Conservation (phyloP, 2,888 invertebrate genomes). For the Deilephila porcellus region DNA sequence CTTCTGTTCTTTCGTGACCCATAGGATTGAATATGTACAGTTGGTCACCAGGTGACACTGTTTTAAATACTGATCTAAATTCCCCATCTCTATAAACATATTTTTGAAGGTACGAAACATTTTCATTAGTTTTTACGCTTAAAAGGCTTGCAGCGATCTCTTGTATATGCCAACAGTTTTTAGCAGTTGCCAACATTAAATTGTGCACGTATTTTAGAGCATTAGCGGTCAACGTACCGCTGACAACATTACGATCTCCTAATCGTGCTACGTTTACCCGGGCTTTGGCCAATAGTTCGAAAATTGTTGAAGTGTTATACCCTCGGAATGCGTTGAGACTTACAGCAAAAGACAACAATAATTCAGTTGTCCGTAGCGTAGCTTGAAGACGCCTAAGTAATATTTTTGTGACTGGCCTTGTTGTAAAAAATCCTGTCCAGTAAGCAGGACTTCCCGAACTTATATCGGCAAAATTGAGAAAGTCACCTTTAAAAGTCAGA, state of each 20-base stretch:
- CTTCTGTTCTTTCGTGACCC: slow-evolving; percentile 90
- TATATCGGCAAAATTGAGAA: slow-evolving; percentile 97
- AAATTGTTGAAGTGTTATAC: slow-evolving; percentile 81
- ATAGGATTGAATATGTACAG: slow-evolving; percentile 94
- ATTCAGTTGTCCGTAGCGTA: slow-evolving; percentile 91
- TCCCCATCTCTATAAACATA: slow-evolving; percentile 74
- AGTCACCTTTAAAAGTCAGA: slow-evolving; percentile 94
- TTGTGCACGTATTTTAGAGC: slow-evolving; percentile 94
- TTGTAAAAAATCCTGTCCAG: slow-evolving; percentile 98
- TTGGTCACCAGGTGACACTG: slow-evolving; percentile 84
- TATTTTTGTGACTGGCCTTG: slow-evolving; percentile 92
- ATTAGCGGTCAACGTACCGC: slow-evolving; percentile 94
- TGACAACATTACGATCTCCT: slow-evolving; percentile 98
- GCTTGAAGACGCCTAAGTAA: slow-evolving; percentile 92
- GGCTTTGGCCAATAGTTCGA: slow-evolving; percentile 82
- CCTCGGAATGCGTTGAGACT: slow-evolving; percentile 86
- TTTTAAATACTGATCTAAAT: slow-evolving; percentile 68
- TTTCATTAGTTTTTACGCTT: slow-evolving; percentile 90
- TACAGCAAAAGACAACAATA: slow-evolving; percentile 91
- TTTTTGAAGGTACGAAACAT: slow-evolving; percentile 84
- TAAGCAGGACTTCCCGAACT: slow-evolving; percentile 94
- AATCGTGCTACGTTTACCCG: slow-evolving; percentile 93
- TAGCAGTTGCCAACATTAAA: slow-evolving; percentile 78
- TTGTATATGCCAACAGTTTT: slow-evolving; percentile 75
- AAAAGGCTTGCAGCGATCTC: slow-evolving; percentile 76